These are phyloP conservation scores for Eumeta japonica DNA, from an alignment of 1,140 invertebrate species.

Conservation along the genomic window DNA sequence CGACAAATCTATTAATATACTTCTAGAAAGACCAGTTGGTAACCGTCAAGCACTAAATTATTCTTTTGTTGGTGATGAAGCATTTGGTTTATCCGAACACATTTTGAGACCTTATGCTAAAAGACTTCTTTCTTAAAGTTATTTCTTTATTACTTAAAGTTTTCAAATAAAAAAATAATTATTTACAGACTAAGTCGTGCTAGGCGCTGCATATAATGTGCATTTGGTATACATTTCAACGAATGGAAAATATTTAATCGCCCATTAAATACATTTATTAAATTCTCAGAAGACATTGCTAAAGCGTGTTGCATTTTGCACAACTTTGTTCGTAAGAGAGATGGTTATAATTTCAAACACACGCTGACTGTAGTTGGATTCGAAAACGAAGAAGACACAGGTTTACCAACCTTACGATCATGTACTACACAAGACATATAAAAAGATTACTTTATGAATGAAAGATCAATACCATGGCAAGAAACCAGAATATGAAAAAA, in stretches of 20 bases:
- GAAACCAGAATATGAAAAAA: no score
- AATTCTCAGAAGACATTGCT: constrained; percentile 20
- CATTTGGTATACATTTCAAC: constrained; percentile 24
- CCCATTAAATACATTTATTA: constrained; percentile 20
- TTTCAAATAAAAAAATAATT: constrained; percentile 22
- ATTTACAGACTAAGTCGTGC: constrained; percentile 38
- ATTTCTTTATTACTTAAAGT: no score
- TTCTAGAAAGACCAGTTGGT: background rate
- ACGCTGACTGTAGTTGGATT: constrained; percentile 9
- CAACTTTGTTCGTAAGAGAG: constrained; percentile 29
- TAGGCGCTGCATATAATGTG: constrained; percentile 12
- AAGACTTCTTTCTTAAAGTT: constrained; percentile 8
- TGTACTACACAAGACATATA: no score
- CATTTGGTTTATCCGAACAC: constrained; percentile 13
- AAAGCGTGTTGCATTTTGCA: constrained; percentile 32
- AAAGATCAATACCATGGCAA: no score
- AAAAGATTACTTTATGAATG: no score
- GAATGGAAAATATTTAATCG: constrained; percentile 34
- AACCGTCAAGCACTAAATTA: constrained; percentile 4
- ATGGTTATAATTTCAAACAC: constrained; percentile 24
- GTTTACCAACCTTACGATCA: no score
- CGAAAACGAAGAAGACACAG: no score
- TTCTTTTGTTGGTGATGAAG: constrained; percentile 15
- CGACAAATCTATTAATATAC: constrained; percentile 1
- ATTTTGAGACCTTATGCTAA: constrained; percentile 14